Conservation (phyloP, 2,797 vertebrate species). For the Catharus ustulatus region DNA sequence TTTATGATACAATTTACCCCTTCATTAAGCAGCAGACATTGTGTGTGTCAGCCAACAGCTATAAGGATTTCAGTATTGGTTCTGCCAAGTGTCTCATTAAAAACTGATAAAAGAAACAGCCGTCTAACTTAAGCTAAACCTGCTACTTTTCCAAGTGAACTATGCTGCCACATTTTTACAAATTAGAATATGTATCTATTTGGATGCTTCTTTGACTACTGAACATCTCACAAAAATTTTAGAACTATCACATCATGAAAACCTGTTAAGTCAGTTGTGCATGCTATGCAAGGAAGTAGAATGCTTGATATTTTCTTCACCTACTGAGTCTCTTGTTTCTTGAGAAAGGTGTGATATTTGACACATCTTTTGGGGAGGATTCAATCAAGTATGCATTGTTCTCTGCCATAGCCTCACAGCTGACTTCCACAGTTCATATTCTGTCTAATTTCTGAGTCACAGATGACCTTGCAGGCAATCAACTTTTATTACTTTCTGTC, state of each 20-base stretch:
- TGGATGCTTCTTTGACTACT: neutral
- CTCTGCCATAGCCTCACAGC: neutral
- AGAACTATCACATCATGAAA: neutral
- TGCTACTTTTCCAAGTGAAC: neutral
- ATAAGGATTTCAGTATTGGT: neutral
- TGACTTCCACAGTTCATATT: slow-evolving; percentile 28
- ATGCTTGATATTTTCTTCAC: slow-evolving; percentile 28
- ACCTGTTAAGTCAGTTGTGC: neutral
- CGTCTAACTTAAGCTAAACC: slow-evolving; percentile 4
- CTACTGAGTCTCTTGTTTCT: slow-evolving; percentile 18
- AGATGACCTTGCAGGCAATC: slow-evolving; percentile 41
- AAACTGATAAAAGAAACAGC: slow-evolving; percentile 43
- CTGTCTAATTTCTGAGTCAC: slow-evolving; percentile 59
- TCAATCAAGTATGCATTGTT: slow-evolving; percentile 11
- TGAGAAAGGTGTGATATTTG: slow-evolving; percentile 10
- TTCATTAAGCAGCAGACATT: slow-evolving; percentile 41
- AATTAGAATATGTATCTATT: neutral
- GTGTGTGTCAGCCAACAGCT: neutral
- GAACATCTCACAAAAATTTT: neutral
- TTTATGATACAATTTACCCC: slow-evolving; percentile 51
- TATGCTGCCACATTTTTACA: neutral
- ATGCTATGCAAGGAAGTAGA: neutral
- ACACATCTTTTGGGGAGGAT: slow-evolving; percentile 11
- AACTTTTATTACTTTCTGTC: slow-evolving; percentile 49
- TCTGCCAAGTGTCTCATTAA: slow-evolving; percentile 31